phyloP scores from a whole-genome alignment of 2,888 invertebrate genomes.

The Meghimatium bilineatum region DNA sequence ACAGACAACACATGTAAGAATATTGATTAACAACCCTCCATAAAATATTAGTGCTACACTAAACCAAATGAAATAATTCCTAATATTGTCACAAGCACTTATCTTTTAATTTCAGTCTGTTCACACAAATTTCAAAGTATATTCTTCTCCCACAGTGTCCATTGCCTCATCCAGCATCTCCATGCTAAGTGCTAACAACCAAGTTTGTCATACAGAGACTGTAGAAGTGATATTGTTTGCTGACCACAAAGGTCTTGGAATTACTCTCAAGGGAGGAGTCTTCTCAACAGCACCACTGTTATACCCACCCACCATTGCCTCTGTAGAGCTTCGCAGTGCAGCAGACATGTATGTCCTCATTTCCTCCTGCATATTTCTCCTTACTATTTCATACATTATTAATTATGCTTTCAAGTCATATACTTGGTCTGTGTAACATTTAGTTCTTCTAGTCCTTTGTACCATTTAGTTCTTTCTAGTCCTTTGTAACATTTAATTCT shows the following conservation, averaged over 20 bases:
- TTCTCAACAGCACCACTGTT: constrained; percentile 68
- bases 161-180: constrained; percentile 67
- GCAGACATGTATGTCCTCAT: constrained; percentile 80
- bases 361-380: not conserved
- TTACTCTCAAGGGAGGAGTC: constrained; percentile 78
- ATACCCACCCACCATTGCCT: constrained; percentile 78
- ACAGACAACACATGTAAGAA: no score
- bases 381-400: not conserved
- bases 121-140: not conserved
- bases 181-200: constrained; percentile 66
- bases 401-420: no score
- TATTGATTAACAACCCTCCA: no score
- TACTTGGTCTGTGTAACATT: not conserved
- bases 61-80: no score
- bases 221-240: constrained; percentile 79
- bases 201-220: constrained; percentile 81
- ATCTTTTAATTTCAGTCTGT: no score
- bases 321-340: constrained; percentile 80
- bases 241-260: constrained; percentile 79
- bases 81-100: no score
- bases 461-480: no score
- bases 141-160: constrained; percentile 59
- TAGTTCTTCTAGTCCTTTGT: not conserved
- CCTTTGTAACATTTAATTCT: no score
- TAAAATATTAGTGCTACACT: no score